Conservation (phyloP, 2,797 vertebrate species). For the Paguma larvata region DNA sequence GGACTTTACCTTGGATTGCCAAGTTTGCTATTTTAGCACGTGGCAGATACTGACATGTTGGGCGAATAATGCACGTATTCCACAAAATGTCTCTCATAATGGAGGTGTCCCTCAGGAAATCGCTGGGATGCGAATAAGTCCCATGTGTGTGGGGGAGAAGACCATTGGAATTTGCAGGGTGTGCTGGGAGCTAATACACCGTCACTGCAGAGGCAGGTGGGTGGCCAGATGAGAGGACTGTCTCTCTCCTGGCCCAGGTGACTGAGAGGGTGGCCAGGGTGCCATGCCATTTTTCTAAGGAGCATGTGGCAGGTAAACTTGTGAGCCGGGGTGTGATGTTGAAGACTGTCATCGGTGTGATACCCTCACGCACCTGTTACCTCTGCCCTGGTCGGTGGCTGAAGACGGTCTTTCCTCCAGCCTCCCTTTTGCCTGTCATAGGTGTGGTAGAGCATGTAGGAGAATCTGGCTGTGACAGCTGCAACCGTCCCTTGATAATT, state of each 20-base stretch:
- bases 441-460: background rate
- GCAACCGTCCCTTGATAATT: background rate
- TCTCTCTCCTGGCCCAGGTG: background rate
- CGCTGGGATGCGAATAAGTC: background rate
- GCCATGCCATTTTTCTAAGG: background rate
- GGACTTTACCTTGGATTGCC: background rate
- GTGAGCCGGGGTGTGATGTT: background rate
- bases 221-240: background rate
- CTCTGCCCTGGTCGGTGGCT: background rate
- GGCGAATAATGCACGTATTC: background rate
- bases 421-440: background rate
- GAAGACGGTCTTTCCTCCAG: background rate
- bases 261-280: fast-evolving
- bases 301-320: background rate
- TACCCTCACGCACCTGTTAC: background rate
- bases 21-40: background rate
- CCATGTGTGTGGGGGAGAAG: too few relatives aligned
- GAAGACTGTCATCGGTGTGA: background rate
- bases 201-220: fast-evolving
- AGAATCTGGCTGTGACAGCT: background rate
- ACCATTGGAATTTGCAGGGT: background rate
- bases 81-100: background rate
- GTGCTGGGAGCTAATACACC: too few relatives aligned
- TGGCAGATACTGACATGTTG: background rate
- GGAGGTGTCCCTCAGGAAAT: background rate